Conservation (phyloP, 2,113 vertebrate species). For the Oncorhynchus keta region DNA sequence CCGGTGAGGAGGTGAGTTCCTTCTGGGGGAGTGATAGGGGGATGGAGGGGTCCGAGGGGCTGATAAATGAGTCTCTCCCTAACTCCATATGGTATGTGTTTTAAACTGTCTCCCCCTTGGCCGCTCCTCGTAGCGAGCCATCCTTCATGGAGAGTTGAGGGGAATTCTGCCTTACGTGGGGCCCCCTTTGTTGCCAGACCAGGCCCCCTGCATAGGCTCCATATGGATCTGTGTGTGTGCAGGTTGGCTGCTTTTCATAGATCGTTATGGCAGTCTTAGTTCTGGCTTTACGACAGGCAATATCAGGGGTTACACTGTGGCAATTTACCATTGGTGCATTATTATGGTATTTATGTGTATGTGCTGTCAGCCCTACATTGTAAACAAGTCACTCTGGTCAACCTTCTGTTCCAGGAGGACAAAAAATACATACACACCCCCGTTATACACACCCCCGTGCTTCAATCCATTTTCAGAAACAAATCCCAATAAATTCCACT, state of each 20-base stretch:
- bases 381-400: too few relatives aligned
- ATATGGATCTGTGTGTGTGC: conserved; percentile 67
- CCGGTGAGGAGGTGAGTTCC: conserved; percentile 69
- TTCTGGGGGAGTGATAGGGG: conserved; percentile 56
- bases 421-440: conserved; percentile 49
- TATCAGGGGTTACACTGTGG: conserved; percentile 65
- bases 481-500: conserved; percentile 68
- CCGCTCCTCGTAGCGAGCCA: conserved; percentile 70
- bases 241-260: conserved; percentile 59
- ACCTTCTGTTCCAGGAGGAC: background rate
- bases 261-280: conserved; percentile 51
- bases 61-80: conserved; percentile 77
- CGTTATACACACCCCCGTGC: conserved; percentile 51
- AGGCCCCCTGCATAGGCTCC: conserved; percentile 73
- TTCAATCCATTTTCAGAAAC: conserved; percentile 3
- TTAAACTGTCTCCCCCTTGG: conserved; percentile 74
- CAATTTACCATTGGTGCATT: too few relatives aligned
- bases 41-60: conserved; percentile 67
- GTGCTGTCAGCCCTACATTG: too few relatives aligned
- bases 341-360: too few relatives aligned
- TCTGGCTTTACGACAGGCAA: conserved; percentile 59
- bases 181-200: conserved; percentile 77
- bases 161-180: conserved; percentile 62
- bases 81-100: conserved; percentile 78
- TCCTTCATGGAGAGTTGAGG: conserved; percentile 74